Conservation (phyloP, 2,888 invertebrate species). For the Diarsia rubi region DNA sequence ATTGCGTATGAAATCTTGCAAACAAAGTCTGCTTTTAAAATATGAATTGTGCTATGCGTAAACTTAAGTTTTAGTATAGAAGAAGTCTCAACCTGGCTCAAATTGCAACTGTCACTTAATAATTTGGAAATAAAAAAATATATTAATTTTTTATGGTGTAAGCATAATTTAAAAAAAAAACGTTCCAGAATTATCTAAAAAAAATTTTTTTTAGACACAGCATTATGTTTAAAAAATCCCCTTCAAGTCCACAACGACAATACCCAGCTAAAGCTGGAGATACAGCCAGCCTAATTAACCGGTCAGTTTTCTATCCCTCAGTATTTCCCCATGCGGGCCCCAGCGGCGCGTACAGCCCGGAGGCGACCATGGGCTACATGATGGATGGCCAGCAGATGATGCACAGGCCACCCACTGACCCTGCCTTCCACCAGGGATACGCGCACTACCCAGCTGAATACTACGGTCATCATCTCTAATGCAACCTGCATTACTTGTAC, state of each 20-base stretch:
- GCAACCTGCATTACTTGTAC: conserved; percentile 82
- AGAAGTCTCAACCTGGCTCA: neutral
- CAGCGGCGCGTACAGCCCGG: conserved; percentile 98
- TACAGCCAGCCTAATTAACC: conserved; percentile 86
- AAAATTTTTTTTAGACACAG: neutral
- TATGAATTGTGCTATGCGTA: neutral
- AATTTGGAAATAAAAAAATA: too few species aligned
- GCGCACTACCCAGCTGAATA: conserved; percentile 97
- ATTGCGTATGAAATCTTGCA: conserved; percentile 4
- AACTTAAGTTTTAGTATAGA: neutral
- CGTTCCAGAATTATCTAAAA: neutral
- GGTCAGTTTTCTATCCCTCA: conserved; percentile 90
- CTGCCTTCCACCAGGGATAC: conserved; percentile 98
- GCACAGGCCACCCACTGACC: conserved; percentile 98
- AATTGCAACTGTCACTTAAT: neutral
- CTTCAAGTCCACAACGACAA: conserved; percentile 7
- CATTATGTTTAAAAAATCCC: neutral
- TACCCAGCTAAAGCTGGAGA: conserved; percentile 45
- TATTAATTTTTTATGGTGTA: too few species aligned
- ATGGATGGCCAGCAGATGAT: conserved; percentile 99
- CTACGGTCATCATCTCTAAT: conserved; percentile 98
- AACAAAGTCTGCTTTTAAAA: conserved; percentile 30
- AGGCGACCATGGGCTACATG: conserved; percentile 99
- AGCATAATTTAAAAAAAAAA: neutral
- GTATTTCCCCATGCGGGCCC: conserved; percentile 98